Evolutionary conservation across 1,140 invertebrate genomes (phyloP), one percentile per base, ranked within the genome.

Genomic region (Aphelenchoides fujianensis): DNA sequence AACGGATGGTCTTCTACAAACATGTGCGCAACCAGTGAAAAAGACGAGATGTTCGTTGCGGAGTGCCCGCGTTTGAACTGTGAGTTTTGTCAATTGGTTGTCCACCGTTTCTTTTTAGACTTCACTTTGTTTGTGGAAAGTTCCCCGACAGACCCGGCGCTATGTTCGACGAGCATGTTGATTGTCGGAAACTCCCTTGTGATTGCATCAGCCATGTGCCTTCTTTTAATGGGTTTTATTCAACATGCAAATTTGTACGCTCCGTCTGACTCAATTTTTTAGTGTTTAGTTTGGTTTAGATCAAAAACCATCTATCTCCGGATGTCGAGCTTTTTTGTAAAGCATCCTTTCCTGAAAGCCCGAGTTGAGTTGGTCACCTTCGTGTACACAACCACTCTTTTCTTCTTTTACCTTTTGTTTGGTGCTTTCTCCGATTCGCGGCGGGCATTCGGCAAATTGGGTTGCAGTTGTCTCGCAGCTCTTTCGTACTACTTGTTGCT

Each of bases 391-490:
- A 19, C 19, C 62, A 62, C 63, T 28, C n/a, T 55, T 19, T 67
- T 67, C 59, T 30, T 67, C 16, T 55, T 67, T 52, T 55, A 62
- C 32, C 16, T n/a, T 67, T 67, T 67, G 27, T 67, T 62, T 2
- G 34, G 30, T 16, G 27, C 31, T 16, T 67, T 55, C 28, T 52
- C 3, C 31, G 63, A 59, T 59, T 19, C 5, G 5, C 5, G 19
- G 5, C 5, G 5, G 23, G 55, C 19, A 5, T 5, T 5, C 7
- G 19, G 55, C 34, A 5, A 5, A 7, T 5, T 59, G 12, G 55
- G 55, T 7, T 59, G 55, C 55, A 5, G 19, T 5, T 7, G 28
- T 59, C 34, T 59, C 34, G 55, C 55, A 5, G 55, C 55, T 5
- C 7, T 59, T 5, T 30, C 19, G 5, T 59, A 59, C 19, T 59